Base-by-base conservation (phyloP, 1,140 invertebrate genomes). In the Heterodera schachtii region DNA sequence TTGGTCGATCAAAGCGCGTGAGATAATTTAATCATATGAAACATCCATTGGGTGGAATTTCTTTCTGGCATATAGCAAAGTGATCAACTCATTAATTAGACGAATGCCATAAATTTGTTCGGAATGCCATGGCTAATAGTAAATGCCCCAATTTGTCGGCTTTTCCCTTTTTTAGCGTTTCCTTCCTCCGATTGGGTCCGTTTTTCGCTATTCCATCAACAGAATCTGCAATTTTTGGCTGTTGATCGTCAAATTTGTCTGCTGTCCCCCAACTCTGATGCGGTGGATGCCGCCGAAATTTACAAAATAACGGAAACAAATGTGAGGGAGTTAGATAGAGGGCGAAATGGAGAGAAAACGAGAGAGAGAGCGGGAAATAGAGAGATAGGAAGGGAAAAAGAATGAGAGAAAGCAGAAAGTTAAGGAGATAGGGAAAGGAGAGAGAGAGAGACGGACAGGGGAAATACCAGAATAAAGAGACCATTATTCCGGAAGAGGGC, bases 231-330 rank as follows among this genome's bases (percentile, higher is more conserved):
- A 47, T 80, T 80, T 80, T 16, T 80, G 71, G 47, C 79, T 11
- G 79, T 80, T 41, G 46, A 80, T 47, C 70, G 69, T 31, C 69
- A 67, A 79, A 44, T 80, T 75, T 80, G 79, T 80, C 21, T 75
- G 47, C 75, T 80, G 64, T 73, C 75, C 19, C 79, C 79, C 21
- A 80, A 80, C 47, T 41, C 79, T 2, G 70, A 21, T 16, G 79
- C 41, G 47, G 79, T 80, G 69, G 79, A 80, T 41, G 21, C 76
- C 13, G 57, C 79, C 57, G 79, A 80, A 80, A 7, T 80, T 44
- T 80, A 80, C 71, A 73, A 60, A 75, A 79, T 80, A 31, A 81
- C 46, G 43, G 41, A 49, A 57, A 80, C 41, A 31, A 80, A 80
- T 79, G 79, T 80, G 41, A 52, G 78, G 6, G 31, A 31, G 31